phyloP scores from a whole-genome alignment of 1,140 invertebrate species.

The Macrosteles quadrilineatus region DNA sequence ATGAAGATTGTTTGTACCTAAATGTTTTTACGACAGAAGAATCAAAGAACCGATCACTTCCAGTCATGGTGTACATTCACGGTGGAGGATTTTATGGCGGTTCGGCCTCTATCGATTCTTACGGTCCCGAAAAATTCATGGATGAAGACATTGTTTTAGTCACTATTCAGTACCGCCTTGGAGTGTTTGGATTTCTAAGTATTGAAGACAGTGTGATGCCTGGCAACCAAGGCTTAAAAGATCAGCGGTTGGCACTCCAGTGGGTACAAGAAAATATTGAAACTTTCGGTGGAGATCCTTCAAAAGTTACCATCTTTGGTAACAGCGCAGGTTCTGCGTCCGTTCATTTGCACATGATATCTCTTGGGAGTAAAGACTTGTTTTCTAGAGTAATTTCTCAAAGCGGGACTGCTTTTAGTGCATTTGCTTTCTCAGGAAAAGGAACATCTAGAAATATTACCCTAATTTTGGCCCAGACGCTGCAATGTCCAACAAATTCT shows the following conservation, averaged over 20 bases:
- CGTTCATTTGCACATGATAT: slow-evolving; percentile 34
- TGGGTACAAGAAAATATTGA: slow-evolving; percentile 40
- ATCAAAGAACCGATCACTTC: slow-evolving; percentile 38
- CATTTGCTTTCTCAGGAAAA: neutral
- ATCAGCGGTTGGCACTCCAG: slow-evolving; percentile 35
- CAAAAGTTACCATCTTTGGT: slow-evolving; percentile 37
- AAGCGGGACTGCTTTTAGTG: slow-evolving; percentile 2
- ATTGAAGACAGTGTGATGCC: slow-evolving; percentile 35
- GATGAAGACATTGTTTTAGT: slow-evolving; percentile 51
- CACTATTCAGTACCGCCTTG: slow-evolving; percentile 52
- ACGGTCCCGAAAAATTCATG: slow-evolving; percentile 44
- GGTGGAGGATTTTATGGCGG: slow-evolving; percentile 53
- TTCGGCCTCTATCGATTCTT: slow-evolving; percentile 36
- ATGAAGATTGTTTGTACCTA: slow-evolving; percentile 69
- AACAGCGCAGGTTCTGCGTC: slow-evolving; percentile 32
- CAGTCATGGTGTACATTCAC: slow-evolving; percentile 57
- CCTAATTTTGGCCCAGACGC: neutral
- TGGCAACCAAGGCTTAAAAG: slow-evolving; percentile 40
- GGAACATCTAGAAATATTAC: neutral
- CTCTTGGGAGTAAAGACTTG: slow-evolving; percentile 31
- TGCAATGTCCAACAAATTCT: neutral
- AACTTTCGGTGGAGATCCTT: slow-evolving; percentile 39
- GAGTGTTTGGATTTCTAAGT: slow-evolving; percentile 41
- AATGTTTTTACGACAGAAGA: slow-evolving; percentile 58
- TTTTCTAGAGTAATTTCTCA: neutral